Conservation (phyloP, 2,888 invertebrate species). For the Oscheius sp. region DNA sequence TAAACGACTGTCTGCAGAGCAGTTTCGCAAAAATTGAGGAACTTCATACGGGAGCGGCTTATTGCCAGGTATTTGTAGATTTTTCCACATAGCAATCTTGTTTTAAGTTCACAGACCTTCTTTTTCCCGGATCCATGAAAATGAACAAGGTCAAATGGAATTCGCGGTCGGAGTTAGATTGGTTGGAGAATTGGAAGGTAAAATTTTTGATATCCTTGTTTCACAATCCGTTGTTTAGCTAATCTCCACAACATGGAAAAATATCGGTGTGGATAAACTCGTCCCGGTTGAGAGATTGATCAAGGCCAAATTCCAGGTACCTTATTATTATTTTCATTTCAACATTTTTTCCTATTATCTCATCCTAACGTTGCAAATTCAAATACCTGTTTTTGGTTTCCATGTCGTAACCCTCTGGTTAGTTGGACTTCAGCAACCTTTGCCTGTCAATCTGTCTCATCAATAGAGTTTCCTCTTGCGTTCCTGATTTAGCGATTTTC, state of each 20-base stretch:
- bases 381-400: no score
- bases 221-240: slow-evolving; percentile 74
- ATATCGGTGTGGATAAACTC: slow-evolving; percentile 97
- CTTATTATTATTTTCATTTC: no score
- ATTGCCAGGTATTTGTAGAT: slow-evolving; percentile 79
- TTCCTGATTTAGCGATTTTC: no score
- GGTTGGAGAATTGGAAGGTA: slow-evolving; percentile 96
- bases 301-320: slow-evolving; percentile 92
- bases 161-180: slow-evolving; percentile 98
- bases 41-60: slow-evolving; percentile 96
- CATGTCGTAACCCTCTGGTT: no score
- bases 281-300: slow-evolving; percentile 99
- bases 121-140: slow-evolving; percentile 82
- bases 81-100: slow-evolving; percentile 16
- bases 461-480: no score
- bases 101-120: slow-evolving; percentile 98
- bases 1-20: slow-evolving; percentile 94
- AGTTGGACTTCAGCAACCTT: no score
- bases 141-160: slow-evolving; percentile 83
- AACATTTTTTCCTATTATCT: background rate
- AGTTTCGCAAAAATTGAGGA: slow-evolving; percentile 94
- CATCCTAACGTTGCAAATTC: no score
- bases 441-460: no score
- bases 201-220: background rate
- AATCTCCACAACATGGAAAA: slow-evolving; percentile 94